Evolutionary conservation across 2,797 vertebrate species (phyloP), one percentile per base, ranked within the genome.

Genomic region (Garrulus glandarius): DNA sequence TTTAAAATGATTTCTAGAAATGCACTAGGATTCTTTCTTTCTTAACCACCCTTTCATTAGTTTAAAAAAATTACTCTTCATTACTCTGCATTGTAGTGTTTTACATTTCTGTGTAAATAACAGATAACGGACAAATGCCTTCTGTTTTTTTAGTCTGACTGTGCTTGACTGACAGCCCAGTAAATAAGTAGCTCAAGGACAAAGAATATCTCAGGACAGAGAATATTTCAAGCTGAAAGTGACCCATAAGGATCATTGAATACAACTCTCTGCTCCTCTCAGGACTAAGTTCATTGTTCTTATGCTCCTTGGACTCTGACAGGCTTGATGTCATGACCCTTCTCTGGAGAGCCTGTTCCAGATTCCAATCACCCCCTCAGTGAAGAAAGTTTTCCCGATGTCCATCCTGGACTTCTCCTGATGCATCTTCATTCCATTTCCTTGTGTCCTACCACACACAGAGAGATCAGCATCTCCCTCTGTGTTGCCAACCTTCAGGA

Each of bases 371-470:
- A 59, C 12, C 6, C 4, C 30, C n/a, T 44, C 52, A 50, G 10
- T 32, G 29, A 59, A 36, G 10, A 75, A 13, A 3, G 6, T 57
- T 13, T 27, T 43, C 20, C 36, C 8, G 7, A 20, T 20, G 7
- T 30, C 41, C 24, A 43, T 5, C 5, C 36, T 30, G 17, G 7
- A 41, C 14, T 34, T 49, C 41, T 53, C 29, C 36, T n/a, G 32
- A n/a, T 50, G 18, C 32, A 59, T 11, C 18, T 44, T 44, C 18
- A 23, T 23, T 36, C 44, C 13, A 44, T 52, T 50, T 59, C 27
- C 32, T 65, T 0, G 0, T 57, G 52, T 50, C 6, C 22, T 23
- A 15, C 32, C 15, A 13, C 10, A 24, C 29, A 30, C 29, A 43
- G 37, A 36, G 55, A 60, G 21, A 26, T 23, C 32, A 43, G 36